Evolutionary conservation across 2,888 invertebrate species (phyloP).

Genomic region (Lasioglossum morio): DNA sequence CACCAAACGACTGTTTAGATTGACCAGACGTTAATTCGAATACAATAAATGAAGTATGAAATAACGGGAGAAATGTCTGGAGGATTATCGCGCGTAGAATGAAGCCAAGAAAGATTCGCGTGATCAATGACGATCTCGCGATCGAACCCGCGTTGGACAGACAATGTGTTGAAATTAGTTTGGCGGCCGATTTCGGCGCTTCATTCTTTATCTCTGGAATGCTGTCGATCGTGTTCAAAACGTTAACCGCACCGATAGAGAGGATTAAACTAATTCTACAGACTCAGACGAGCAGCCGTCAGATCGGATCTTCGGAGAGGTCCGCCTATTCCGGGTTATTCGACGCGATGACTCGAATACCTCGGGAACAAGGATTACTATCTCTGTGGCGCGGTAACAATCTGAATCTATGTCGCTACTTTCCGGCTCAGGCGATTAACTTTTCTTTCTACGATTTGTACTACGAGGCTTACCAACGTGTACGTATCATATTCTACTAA

Average conservation of each 20-base stretch:
- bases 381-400: constrained; percentile 61
- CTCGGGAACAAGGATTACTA: constrained; percentile 51
- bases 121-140: not conserved
- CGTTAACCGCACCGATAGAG: constrained; percentile 52
- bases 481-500: constrained; percentile 23
- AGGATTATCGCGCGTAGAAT: not conserved
- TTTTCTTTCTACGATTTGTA: constrained; percentile 53
- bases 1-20: not conserved
- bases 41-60: not conserved
- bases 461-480: constrained; percentile 32
- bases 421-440: constrained; percentile 57
- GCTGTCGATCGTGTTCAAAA: constrained; percentile 47
- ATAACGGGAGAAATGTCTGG: not conserved
- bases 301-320: constrained; percentile 37
- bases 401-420: constrained; percentile 52
- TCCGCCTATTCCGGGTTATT: constrained; percentile 41
- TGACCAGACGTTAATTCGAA: not conserved
- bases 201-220: constrained; percentile 56
- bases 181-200: constrained; percentile 29
- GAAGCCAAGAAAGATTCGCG: not conserved
- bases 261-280: constrained; percentile 59
- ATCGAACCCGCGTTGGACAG: not conserved
- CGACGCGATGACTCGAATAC: constrained; percentile 42
- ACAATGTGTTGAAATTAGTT: not conserved
- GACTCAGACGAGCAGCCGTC: constrained; percentile 56